Conservation (phyloP, 2,797 vertebrate species). For the Vespertilio murinus region DNA sequence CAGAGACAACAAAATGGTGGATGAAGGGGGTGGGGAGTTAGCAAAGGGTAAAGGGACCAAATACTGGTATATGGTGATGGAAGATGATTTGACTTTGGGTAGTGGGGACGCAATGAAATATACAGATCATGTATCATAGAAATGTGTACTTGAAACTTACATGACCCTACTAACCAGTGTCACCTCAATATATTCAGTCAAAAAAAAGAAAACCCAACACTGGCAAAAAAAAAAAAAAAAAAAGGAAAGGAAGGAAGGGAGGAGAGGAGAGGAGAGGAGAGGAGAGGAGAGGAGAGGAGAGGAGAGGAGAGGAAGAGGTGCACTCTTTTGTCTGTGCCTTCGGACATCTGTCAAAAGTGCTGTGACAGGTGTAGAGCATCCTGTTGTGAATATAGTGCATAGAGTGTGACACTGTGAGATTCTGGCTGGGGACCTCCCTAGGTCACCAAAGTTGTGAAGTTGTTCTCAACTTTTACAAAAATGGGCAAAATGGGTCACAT, state of each 20-base stretch:
- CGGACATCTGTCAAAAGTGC: neutral
- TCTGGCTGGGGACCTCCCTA: neutral
- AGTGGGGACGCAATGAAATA: neutral
- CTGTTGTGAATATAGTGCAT: neutral
- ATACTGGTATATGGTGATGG: neutral
- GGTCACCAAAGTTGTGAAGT: neutral
- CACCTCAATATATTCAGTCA: neutral
- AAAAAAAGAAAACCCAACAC: neutral
- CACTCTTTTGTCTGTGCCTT: neutral
- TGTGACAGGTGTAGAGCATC: neutral
- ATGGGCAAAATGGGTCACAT: neutral
- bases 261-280: no score
- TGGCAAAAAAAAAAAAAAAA: neutral
- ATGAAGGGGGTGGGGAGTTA: neutral
- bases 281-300: no score
- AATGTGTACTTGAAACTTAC: neutral
- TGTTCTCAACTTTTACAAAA: slow-evolving; percentile 8
- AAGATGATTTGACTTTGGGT: neutral
- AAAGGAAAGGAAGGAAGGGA: no score
- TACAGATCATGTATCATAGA: neutral
- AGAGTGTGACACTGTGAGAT: neutral
- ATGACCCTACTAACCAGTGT: neutral
- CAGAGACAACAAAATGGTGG: neutral
- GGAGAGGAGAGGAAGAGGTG: neutral
- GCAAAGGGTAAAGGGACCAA: neutral